Base-by-base conservation (phyloP, 2,113 vertebrate species). In the Corythoichthys haematopterus region DNA sequence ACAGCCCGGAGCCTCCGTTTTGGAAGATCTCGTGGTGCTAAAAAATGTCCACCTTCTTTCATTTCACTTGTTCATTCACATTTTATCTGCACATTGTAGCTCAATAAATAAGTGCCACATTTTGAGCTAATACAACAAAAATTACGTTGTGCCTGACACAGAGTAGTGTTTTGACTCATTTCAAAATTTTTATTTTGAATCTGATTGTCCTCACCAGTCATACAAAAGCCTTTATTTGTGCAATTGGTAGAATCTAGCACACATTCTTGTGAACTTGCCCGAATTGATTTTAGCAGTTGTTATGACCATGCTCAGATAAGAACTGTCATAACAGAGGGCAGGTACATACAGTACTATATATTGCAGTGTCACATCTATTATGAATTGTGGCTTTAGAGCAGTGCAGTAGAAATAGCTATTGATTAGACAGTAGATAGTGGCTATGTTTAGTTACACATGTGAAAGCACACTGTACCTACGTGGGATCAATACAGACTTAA, bases 261-360 rank as follows among this genome's bases (percentile, higher is more conserved):
- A 80, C 80, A 79, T 82, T 79, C 69, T 55, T 43, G 20, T 87
- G 80, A 87, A 87, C 82, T 84, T 78, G 70, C 63, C 55, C 8
- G 1, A 59, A 86, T 89, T 58, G 48, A 89, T 89, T 74, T 35
- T 0, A 47, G 63, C 78, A 70, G 73, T 85, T 84, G 78, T 88
- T 88, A 77, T 82, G 80, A 82, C 75, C 70, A 65, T 76, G 83
- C 78, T 86, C 80, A 83, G 74, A 81, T 81, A 80, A 84, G 71
- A 75, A 75, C 82, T 83, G 85, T 84, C 85, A 85, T 85, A 83
- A 85, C 84, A 84, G 82, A 86, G 85, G 87, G 85, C 83, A 84
- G 74, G 71, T 86, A 76, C 9, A 28, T 28, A 28, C 20, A 28
- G 40, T 43, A 43, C 40, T 85, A 82, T 85, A 78, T 80, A 82